A percentile compares a stretch with the other conserved stretches of the same genome.
These are phyloP conservation scores for Euzetes globulus DNA, from an alignment of 2,888 invertebrate species.

Conservation along the genomic window DNA sequence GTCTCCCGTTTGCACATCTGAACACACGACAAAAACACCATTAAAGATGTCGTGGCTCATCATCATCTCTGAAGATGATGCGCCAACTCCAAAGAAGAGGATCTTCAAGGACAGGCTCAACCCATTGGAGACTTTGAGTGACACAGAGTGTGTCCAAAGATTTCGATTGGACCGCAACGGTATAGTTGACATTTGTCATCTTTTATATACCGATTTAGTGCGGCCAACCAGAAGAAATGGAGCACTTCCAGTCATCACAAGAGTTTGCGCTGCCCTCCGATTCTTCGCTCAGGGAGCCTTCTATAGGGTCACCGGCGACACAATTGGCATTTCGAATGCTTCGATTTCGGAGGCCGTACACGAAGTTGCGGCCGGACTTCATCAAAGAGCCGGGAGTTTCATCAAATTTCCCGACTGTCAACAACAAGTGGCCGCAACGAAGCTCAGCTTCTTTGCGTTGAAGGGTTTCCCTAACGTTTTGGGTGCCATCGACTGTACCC, in stretches of 20 bases:
- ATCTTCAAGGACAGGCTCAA: neutral
- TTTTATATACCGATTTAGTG: neutral
- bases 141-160: neutral
- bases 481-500: conserved; percentile 32
- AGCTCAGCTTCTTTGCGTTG: neutral
- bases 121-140: neutral
- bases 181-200: neutral
- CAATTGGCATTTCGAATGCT: neutral
- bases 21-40: too few relatives aligned
- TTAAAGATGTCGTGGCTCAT: too few relatives aligned
- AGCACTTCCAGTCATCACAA: neutral
- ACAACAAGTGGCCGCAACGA: neutral
- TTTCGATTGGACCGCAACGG: neutral
- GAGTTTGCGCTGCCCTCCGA: neutral
- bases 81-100: too few relatives aligned
- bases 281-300: neutral
- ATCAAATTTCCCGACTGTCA: neutral
- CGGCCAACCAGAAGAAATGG: neutral
- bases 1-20: too few relatives aligned
- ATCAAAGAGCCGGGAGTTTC: neutral
- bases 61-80: too few relatives aligned
- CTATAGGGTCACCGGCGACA: neutral
- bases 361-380: neutral
- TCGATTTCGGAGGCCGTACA: neutral
- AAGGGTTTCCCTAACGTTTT: neutral